phyloP scores from a whole-genome alignment of 1,140 invertebrate genomes.

The Mesaphorura yosii region DNA sequence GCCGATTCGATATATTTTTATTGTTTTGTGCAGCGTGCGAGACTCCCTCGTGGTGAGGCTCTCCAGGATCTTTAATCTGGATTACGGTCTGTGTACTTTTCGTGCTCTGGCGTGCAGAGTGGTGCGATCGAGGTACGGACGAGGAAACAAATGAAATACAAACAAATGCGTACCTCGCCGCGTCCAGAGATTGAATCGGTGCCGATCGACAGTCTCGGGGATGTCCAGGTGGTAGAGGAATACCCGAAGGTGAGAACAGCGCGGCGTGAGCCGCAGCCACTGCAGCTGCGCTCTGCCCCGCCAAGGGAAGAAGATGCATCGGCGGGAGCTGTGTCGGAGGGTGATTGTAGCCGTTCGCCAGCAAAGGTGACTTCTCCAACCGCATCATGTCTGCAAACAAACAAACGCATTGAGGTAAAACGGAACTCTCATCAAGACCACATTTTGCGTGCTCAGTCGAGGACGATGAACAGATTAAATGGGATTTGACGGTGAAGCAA shows the following conservation, averaged over 20 bases:
- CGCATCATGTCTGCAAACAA: constrained; percentile 60
- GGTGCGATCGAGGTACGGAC: too few species aligned
- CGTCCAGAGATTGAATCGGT: constrained; percentile 25
- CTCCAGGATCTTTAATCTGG: too few species aligned
- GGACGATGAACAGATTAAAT: too few species aligned
- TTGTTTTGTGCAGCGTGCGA: too few species aligned
- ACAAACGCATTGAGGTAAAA: too few species aligned
- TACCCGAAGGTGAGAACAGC: constrained; percentile 66
- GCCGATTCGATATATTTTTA: too few species aligned
- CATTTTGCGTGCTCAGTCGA: too few species aligned
- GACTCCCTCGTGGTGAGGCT: too few species aligned
- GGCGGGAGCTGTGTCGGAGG: constrained; percentile 77
- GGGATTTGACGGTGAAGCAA: too few species aligned
- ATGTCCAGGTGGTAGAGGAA: constrained; percentile 49
- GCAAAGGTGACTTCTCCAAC: constrained; percentile 77
- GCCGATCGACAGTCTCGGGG: constrained; percentile 47
- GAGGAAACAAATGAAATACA: not conserved
- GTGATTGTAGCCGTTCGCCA: constrained; percentile 88
- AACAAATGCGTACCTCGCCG: constrained; percentile 8
- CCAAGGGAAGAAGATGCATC: constrained; percentile 49
- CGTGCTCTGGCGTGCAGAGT: too few species aligned
- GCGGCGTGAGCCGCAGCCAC: constrained; percentile 61
- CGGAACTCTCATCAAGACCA: too few species aligned
- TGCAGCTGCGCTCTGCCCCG: constrained; percentile 59
- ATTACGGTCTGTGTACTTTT: too few species aligned